Evolutionary conservation across 2,888 invertebrate species (phyloP).

Genomic region (Oxycera nigricornis): DNA sequence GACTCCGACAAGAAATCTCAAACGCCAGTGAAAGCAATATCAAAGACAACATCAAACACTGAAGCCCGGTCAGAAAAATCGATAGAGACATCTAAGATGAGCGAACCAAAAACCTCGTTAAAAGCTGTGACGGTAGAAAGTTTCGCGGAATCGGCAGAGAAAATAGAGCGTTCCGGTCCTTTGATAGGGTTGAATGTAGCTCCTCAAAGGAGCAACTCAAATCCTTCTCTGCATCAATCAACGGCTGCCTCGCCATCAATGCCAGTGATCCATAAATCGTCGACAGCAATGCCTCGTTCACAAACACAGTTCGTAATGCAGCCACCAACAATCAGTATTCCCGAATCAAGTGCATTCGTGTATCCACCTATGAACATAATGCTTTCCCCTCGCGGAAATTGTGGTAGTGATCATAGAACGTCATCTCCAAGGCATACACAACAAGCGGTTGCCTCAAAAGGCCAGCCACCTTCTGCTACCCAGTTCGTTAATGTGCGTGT

Average conservation of each 20-base stretch:
- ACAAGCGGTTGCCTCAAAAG: slow-evolving; percentile 39
- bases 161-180: background rate
- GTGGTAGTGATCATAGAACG: slow-evolving; percentile 53
- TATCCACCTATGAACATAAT: slow-evolving; percentile 56
- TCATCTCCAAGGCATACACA: slow-evolving; percentile 50
- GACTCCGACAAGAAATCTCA: background rate
- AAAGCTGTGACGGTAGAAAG: background rate
- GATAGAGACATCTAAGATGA: background rate
- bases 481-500: slow-evolving; percentile 54
- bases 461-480: slow-evolving; percentile 10
- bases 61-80: slow-evolving; percentile 21
- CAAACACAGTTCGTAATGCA: slow-evolving; percentile 65
- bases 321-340: slow-evolving; percentile 72
- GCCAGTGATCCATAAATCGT: background rate
- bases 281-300: background rate
- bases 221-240: slow-evolving; percentile 13
- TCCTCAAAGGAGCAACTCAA: background rate
- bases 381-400: slow-evolving; percentile 62
- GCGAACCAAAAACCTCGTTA: background rate
- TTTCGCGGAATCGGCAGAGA: background rate
- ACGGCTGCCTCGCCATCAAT: background rate
- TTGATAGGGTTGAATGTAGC: background rate
- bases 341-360: slow-evolving; percentile 61
- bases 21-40: slow-evolving; percentile 50
- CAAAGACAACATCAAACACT: slow-evolving; percentile 52